These are phyloP conservation scores for Aphelenchoides fujianensis DNA, from an alignment of 1,140 invertebrate species.

Conservation along the genomic window DNA sequence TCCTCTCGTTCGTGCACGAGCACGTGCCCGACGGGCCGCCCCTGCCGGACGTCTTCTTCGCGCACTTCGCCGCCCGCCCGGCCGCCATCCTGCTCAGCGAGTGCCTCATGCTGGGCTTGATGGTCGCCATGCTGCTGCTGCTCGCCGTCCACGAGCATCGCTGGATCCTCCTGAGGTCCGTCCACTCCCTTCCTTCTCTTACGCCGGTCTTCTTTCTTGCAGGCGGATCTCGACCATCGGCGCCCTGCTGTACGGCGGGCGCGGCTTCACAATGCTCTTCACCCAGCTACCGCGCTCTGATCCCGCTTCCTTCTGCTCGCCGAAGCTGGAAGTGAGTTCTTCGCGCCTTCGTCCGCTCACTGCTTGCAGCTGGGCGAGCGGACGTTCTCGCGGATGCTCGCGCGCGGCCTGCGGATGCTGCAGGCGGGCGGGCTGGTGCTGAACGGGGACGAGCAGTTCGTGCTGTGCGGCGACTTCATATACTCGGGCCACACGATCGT, in stretches of 20 bases:
- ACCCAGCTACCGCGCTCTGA: not conserved
- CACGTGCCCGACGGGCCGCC: conserved; percentile 6
- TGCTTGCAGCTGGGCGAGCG: not conserved
- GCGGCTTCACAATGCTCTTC: not conserved
- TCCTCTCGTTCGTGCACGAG: not conserved
- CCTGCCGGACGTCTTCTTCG: conserved; percentile 11
- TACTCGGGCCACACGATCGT: conserved; percentile 84
- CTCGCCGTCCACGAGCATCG: conserved; percentile 12
- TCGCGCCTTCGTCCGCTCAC: not conserved
- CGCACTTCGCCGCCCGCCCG: not conserved
- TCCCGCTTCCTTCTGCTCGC: not conserved
- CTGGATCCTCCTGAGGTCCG: conserved; percentile 11
- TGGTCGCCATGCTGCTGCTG: not conserved
- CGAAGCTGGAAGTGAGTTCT: not conserved
- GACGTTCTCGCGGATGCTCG: not conserved
- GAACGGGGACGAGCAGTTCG: not conserved
- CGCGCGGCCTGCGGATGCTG: not conserved
- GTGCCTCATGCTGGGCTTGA: conserved; percentile 14
- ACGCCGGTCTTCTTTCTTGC: too few relatives aligned
- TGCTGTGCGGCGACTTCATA: conserved; percentile 69
- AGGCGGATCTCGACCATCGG: not conserved
- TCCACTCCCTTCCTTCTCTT: too few relatives aligned
- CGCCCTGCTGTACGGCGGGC: not conserved
- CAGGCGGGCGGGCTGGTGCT: not conserved
- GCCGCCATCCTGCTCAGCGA: not conserved